Base-by-base conservation (phyloP, 1,140 invertebrate species). In the Theocolax elegans region DNA sequence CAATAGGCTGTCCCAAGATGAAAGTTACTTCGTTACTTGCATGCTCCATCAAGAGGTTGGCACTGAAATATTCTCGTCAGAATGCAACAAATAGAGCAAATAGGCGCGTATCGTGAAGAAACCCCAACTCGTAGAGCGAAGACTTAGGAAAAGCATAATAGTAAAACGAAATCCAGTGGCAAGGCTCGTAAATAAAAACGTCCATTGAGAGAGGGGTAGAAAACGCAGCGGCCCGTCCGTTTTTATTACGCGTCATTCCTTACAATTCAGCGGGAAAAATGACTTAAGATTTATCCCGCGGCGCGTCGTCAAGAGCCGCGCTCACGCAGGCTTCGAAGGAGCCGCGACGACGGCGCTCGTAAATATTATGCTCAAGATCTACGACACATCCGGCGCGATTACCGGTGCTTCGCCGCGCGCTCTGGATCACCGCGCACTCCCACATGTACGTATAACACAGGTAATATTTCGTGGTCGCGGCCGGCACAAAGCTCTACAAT, bases 401-500 rank as follows among this genome's bases (percentile, higher is more conserved):
- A 70, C 59, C 59, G 58, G 67, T 35, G 51, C 21, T 19, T 54
- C 31, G 42, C 21, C 44, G 31, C 9, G 15, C n/a, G 17, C 23
- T 35, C 31, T 51, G 13, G 49, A 15, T 25, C 25, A 51, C 23
- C 15, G 23, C 27, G 60, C 3, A 1, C 3, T 21, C 15, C 7
- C 17, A n/a, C 12, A 15, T 35, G 7, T 46, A 2, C 12, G 19
- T 67, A 44, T 54, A 72, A 72, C 56, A 42, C 46, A 17, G 71
- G 58, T 67, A 63, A 67, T 72, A 67, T 72, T 72, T 72, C 58
- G 71, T 46, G 64, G 71, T 31, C 53, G 56, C 25, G 53, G 42
- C 12, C 46, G 23, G 29, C 23, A 38, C 56, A 25, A 51, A 68
- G 38, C 68, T 21, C 54, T 51, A 59, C 69, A 66, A 65, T 60